Evolutionary conservation across 2,797 vertebrate genomes (phyloP).

Genomic region (Rhynchonycteris naso): DNA sequence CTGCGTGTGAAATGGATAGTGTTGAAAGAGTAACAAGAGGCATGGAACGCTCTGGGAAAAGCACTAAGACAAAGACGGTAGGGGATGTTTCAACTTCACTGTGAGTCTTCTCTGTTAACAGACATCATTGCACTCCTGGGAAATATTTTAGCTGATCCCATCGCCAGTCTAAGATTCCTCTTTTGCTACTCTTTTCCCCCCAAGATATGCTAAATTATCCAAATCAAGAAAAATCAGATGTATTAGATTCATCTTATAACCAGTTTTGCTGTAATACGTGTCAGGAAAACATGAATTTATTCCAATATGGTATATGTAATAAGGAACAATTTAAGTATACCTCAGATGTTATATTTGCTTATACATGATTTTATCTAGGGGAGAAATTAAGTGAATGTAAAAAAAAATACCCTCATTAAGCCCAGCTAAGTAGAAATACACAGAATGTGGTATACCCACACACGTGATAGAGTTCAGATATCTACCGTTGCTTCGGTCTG

Average conservation of each 20-base stretch:
- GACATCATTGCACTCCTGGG: not conserved
- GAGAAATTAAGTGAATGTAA: not conserved
- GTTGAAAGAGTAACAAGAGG: not conserved
- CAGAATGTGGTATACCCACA: not conserved
- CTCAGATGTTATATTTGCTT: not conserved
- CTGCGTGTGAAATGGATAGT: conserved; percentile 35
- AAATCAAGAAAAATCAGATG: not conserved
- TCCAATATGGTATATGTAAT: not conserved
- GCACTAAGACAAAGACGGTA: not conserved
- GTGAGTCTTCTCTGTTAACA: not conserved
- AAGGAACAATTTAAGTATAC: not conserved
- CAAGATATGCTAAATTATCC: not conserved
- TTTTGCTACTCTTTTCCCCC: not conserved
- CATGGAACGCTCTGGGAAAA: conserved; percentile 36
- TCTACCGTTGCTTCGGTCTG: not conserved
- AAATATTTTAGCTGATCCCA: not conserved
- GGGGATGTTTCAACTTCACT: no score
- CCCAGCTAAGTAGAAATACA: not conserved
- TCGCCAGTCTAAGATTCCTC: not conserved
- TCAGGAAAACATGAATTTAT: conserved; percentile 26
- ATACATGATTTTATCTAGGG: not conserved
- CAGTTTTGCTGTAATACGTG: not conserved
- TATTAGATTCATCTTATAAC: conserved; percentile 8
- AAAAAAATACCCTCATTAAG: not conserved
- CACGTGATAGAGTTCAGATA: not conserved